Evolutionary conservation across 2,797 vertebrate species (phyloP), one percentile per base, ranked within the genome.

Genomic region (Paratrypauchen microcephalus): DNA sequence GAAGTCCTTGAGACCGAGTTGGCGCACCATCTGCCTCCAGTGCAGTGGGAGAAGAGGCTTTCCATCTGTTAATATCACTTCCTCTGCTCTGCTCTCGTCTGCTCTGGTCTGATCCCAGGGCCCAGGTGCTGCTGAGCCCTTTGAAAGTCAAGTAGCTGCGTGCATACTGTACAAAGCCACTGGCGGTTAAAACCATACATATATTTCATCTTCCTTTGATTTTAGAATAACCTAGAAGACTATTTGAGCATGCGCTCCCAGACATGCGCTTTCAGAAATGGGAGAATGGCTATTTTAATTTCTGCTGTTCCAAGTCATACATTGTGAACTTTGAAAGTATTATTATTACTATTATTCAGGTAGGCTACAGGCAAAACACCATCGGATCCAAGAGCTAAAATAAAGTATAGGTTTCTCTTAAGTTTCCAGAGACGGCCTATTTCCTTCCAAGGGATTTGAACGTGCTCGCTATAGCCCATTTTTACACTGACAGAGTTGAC

Each of bases 61-160:
- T 84, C 81, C 78, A 84, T 90, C 83, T 83, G 82, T 71, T 87
- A 77, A 69, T 77, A 66, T 65, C 70, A 74, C 59, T 50, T 52
- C 60, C 73, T 78, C 66, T 84, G 72, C 64, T 86, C 72, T 82
- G 67, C 64, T 76, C 70, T 72, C 74, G 60, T 69, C 70, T 70
- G 48, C 0, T 78, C 70, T 73, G 50, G 64, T 79, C 69, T 80
- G 73, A n/a, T 55, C 4, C 50, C 57, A 81, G 79, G 70, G 62
- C 66, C 59, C 84, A 83, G 85, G 75, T 86, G 82, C 75, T 86
- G 82, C 77, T 78, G 7, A 28, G 50, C 78, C 36, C 57, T 77
- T 77, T 71, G 50, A 64, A 77, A 84, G 64, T 74, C 26, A 69
- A 81, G 69, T 58, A 28, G 63, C 13, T 77, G 23, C 21, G 69